Evolutionary conservation across 2,888 invertebrate species (phyloP), one percentile per base, ranked within the genome.

Genomic region (Idaea straminata): DNA sequence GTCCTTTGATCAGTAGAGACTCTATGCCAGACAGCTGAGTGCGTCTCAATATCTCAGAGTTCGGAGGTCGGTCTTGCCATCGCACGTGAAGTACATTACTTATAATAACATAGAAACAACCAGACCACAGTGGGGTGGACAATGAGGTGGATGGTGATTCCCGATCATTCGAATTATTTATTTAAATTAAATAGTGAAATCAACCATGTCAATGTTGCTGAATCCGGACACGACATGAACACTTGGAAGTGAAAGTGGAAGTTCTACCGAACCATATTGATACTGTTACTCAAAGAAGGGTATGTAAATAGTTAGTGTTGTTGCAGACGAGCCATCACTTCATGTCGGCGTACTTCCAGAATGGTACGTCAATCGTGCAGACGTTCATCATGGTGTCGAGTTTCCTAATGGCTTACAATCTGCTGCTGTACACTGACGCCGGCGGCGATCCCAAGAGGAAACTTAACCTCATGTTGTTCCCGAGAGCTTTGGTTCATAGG

Each of bases 321-420:
- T 58, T 58, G 0, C 77, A 86, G 86, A 61, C 71, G 4, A 77
- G 78, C 59, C 75, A 75, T n/a, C 75, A 81, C 61, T 69, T 82
- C 13, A 34, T 82, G 59, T 69, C 83, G 4, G 77, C 76, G 61
- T 74, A 81, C 61, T 68, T 86, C 61, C 82, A 83, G 63, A 88
- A 88, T 69, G 86, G 86, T 6, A 77, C 86, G 0, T 75, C 77
- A 4, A 72, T 85, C n/a, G 85, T 86, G 13, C 87, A 88, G 62
- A 77, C 74, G 0, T 88, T 87, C 76, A 75, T 87, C 66, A 77
- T 88, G 74, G 68, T 77, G 0, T 87, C 88, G 57, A 80, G 78
- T 69, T 88, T 88, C 73, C 78, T 88, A n/a, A 72, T 87, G 36
- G 80, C 85, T 0, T 86, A 86, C 77, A 86, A 82, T 69, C 70